phyloP scores from a whole-genome alignment of 2,797 vertebrate genomes.

The Falco columbarius region DNA sequence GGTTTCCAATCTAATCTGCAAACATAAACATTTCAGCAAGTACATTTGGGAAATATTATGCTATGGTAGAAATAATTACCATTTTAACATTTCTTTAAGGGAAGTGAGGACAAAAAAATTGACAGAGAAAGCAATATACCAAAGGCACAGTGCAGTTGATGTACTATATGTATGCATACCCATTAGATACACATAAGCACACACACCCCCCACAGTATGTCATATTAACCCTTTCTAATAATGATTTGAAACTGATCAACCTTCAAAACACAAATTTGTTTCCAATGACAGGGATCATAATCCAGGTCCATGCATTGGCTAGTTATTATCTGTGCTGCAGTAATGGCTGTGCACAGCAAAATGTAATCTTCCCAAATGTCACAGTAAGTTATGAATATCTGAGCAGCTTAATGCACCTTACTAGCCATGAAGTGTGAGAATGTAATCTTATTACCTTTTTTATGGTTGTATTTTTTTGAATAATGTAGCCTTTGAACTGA shows the following conservation, averaged over 20 bases:
- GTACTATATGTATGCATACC: slow-evolving; percentile 70
- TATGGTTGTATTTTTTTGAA: slow-evolving; percentile 86
- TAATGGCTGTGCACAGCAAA: slow-evolving; percentile 81
- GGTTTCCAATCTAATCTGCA: slow-evolving; percentile 72
- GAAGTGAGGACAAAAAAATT: slow-evolving; percentile 50
- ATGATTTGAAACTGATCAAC: slow-evolving; percentile 81
- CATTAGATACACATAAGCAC: slow-evolving; percentile 67
- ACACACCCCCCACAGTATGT: slow-evolving; percentile 23
- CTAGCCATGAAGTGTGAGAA: slow-evolving; percentile 84
- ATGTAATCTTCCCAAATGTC: slow-evolving; percentile 86
- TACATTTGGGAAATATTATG: slow-evolving; percentile 35
- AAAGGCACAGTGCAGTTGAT: slow-evolving; percentile 60
- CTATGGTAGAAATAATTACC: slow-evolving; percentile 9
- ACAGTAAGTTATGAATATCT: slow-evolving; percentile 86
- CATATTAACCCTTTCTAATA: slow-evolving; percentile 82
- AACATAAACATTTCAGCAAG: slow-evolving; percentile 69
- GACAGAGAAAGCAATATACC: slow-evolving; percentile 52
- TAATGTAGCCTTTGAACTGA: slow-evolving; percentile 83
- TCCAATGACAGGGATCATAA: slow-evolving; percentile 80
- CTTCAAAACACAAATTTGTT: slow-evolving; percentile 84
- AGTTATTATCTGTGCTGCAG: slow-evolving; percentile 80
- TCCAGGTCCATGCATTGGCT: slow-evolving; percentile 72
- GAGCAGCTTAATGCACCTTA: slow-evolving; percentile 84
- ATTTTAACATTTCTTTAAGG: slow-evolving; percentile 71
- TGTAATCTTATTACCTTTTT: slow-evolving; percentile 87